Percentiles rank a stretch among this genome's conserved stretches.
These are phyloP conservation scores for Sialia sialis DNA, from an alignment of 2,113 vertebrate genomes.

Conservation along the genomic window DNA sequence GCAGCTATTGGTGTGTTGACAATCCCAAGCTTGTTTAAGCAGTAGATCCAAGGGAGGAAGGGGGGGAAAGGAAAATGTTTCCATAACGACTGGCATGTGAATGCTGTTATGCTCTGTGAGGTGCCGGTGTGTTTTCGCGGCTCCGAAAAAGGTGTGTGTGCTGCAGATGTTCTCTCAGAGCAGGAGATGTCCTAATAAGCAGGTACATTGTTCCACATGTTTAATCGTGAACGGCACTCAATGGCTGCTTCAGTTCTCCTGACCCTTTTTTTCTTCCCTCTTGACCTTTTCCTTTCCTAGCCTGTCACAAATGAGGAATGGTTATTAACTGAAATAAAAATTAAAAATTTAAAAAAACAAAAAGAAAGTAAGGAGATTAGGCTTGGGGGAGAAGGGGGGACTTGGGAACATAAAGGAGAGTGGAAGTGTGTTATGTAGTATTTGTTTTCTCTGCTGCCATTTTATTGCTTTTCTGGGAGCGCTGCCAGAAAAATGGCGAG, in stretches of 20 bases:
- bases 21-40: not conserved
- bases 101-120: not conserved
- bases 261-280: slow-evolving; percentile 23
- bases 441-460: slow-evolving; percentile 62
- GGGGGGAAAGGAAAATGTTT: not conserved
- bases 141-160: not conserved
- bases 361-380: not conserved
- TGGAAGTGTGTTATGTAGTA: slow-evolving; percentile 17
- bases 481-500: slow-evolving; percentile 52
- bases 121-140: not conserved
- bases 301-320: slow-evolving; percentile 29
- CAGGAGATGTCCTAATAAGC: slow-evolving; percentile 30
- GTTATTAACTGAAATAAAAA: slow-evolving; percentile 27
- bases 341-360: not conserved
- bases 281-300: slow-evolving; percentile 39
- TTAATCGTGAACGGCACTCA: not conserved
- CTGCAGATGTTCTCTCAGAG: slow-evolving; percentile 34
- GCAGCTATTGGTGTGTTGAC: not conserved
- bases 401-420: slow-evolving; percentile 9
- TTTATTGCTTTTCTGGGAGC: slow-evolving; percentile 61
- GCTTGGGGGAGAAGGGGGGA: not conserved
- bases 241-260: slow-evolving; percentile 11
- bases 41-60: not conserved
- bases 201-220: slow-evolving; percentile 49
- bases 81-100: slow-evolving; percentile 26